Base-by-base conservation (phyloP, 2,888 invertebrate species). In the Sinopyrophorus schimmeli region DNA sequence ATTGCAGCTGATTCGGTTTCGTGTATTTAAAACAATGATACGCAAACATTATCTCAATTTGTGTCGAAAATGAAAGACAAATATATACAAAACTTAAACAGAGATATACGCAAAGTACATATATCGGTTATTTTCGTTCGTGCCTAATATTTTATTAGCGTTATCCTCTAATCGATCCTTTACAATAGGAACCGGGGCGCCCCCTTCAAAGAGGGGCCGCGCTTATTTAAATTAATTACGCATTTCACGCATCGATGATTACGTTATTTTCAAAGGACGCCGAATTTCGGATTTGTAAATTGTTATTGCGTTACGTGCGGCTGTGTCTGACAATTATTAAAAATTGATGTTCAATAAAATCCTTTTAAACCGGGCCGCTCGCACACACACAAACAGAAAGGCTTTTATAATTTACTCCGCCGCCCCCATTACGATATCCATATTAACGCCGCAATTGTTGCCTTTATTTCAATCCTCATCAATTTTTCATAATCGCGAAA, bases 161-260 rank as follows among this genome's bases (percentile, higher is more conserved):
- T 20, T 9, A 20, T 32, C n/a, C n/a, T 32, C 11, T 32, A 32
- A 32, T 20, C 32, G 32, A 32, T 32, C 20, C 11, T 32, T 20
- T 21, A 14, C 7, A 28, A 12, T 12, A 7, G 3, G 10, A 28
- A 2, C 11, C 16, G n/a, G 6, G 11, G 9, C 5, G 11, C 10
- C 9, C 9, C 9, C 17, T 39, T 39, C 2, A 5, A 31, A 12
- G 14, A 2, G 17, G 42, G 39, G 7, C 11, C 11, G 9, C 15
- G 30, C 26, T 40, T 47, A 41, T 47, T 47, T 41, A 40, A 31
- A 47, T 47, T 47, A 47, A 47, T 47, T 47, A 40, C 47, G 27
- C 23, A 35, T 40, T 47, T 47, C 41, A 47, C 27, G 41, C 40
- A 41, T 47, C 30, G 10, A 23, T 17, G 47, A 26, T 35, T 21